Conservation (phyloP, 2,113 vertebrate species). For the Rhombomys opimus region DNA sequence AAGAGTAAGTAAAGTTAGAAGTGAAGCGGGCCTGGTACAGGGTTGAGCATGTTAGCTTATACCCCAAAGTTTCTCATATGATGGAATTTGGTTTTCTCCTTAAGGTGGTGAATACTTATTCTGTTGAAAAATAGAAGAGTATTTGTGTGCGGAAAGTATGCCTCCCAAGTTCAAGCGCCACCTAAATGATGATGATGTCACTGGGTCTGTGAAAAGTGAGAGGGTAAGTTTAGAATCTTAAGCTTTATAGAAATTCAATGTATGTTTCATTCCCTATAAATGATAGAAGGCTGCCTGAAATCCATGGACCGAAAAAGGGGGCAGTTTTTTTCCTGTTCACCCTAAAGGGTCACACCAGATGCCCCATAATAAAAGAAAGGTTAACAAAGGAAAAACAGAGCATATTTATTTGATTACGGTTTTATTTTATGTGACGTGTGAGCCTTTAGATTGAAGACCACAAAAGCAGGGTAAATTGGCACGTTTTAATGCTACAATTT, state of each 20-base stretch:
- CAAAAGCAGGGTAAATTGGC: neutral
- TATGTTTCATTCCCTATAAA: neutral
- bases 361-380: neutral
- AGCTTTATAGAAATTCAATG: constrained; percentile 38
- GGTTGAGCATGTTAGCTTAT: neutral
- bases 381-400: neutral
- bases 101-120: constrained; percentile 58
- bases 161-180: constrained; percentile 99
- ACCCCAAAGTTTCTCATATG: neutral
- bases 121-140: constrained; percentile 42
- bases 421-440: neutral
- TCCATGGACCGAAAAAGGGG: neutral
- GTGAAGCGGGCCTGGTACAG: neutral
- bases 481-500: neutral
- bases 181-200: constrained; percentile 97
- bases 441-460: neutral
- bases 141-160: constrained; percentile 85
- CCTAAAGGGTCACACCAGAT: neutral
- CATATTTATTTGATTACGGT: neutral
- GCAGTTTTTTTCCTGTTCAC: neutral
- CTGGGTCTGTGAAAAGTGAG: constrained; percentile 97
- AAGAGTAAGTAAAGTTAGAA: neutral
- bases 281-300: neutral
- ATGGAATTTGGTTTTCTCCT: constrained; percentile 53
- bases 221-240: constrained; percentile 89